Evolutionary conservation across 2,888 invertebrate genomes (phyloP).

Genomic region (Hemaris fuciformis): DNA sequence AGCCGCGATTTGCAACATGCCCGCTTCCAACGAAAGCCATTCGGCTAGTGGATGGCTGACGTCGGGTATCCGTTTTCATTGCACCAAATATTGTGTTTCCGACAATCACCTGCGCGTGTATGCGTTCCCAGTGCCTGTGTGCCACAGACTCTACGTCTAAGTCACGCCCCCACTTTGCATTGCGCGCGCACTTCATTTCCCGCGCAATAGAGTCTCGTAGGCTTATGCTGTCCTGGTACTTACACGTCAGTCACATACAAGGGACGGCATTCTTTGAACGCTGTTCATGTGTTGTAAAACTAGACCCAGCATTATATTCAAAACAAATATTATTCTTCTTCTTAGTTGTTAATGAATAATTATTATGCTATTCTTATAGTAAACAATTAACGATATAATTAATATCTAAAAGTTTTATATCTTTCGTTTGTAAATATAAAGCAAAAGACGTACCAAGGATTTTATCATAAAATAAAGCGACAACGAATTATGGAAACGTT

Average conservation of each 20-base stretch:
- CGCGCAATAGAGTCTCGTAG: constrained; percentile 20
- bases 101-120: constrained; percentile 9
- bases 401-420: too few relatives aligned
- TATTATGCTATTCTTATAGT: too few relatives aligned
- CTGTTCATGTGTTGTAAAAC: too few relatives aligned
- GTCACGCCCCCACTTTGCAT: constrained; percentile 20
- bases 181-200: constrained; percentile 31
- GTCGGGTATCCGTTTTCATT: neutral
- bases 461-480: too few relatives aligned
- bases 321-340: too few relatives aligned
- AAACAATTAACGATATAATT: too few relatives aligned
- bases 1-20: constrained; percentile 39
- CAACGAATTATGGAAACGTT: too few relatives aligned
- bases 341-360: too few relatives aligned
- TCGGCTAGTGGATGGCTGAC: constrained; percentile 31
- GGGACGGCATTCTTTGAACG: constrained; percentile 50
- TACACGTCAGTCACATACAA: constrained; percentile 59
- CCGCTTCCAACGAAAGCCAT: constrained; percentile 40
- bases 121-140: constrained; percentile 30
- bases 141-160: constrained; percentile 23
- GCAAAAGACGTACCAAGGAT: too few relatives aligned
- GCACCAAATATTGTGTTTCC: neutral
- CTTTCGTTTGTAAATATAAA: too few relatives aligned
- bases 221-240: constrained; percentile 55
- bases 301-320: too few relatives aligned